phyloP scores from a whole-genome alignment of 2,113 vertebrate genomes.

The Xiphophorus maculatus region DNA sequence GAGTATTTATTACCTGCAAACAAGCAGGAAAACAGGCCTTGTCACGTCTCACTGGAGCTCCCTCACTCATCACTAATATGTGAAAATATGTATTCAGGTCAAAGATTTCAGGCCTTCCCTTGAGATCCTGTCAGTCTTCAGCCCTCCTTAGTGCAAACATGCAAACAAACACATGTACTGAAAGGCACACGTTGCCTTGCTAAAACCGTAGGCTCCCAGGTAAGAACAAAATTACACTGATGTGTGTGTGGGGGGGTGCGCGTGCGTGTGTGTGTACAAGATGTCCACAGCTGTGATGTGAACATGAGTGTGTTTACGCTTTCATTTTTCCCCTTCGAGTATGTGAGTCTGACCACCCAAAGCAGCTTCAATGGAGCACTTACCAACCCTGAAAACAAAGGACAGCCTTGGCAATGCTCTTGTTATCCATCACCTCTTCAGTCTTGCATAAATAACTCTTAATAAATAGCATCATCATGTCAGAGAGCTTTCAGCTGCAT shows the following conservation, averaged over 20 bases:
- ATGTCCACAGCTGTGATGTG: not conserved
- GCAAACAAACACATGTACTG: constrained; percentile 59
- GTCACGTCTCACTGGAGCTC: constrained; percentile 69
- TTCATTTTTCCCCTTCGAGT: constrained; percentile 3
- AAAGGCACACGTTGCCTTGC: constrained; percentile 45
- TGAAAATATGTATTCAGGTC: constrained; percentile 77
- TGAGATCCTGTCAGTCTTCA: constrained; percentile 57
- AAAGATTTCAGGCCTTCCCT: constrained; percentile 71
- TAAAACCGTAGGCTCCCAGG: constrained; percentile 34
- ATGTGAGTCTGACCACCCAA: constrained; percentile 40
- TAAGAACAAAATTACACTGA: constrained; percentile 5
- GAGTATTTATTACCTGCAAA: constrained; percentile 76
- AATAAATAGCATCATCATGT: constrained; percentile 74
- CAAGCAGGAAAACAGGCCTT: constrained; percentile 63
- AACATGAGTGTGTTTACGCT: not conserved
- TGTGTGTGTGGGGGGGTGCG: not conserved
- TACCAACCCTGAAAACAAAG: constrained; percentile 64
- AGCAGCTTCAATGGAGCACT: constrained; percentile 46
- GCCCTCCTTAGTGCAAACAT: constrained; percentile 58
- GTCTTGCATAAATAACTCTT: constrained; percentile 76
- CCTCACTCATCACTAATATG: constrained; percentile 71
- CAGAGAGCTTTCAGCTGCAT: constrained; percentile 68
- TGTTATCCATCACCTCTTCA: constrained; percentile 75
- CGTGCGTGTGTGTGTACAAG: not conserved
- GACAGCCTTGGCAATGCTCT: constrained; percentile 63